A percentile compares a stretch with the other conserved stretches of the same genome.
Evolutionary conservation across 2,797 vertebrate species (phyloP).

Genomic region (Phylloscopus collybita): DNA sequence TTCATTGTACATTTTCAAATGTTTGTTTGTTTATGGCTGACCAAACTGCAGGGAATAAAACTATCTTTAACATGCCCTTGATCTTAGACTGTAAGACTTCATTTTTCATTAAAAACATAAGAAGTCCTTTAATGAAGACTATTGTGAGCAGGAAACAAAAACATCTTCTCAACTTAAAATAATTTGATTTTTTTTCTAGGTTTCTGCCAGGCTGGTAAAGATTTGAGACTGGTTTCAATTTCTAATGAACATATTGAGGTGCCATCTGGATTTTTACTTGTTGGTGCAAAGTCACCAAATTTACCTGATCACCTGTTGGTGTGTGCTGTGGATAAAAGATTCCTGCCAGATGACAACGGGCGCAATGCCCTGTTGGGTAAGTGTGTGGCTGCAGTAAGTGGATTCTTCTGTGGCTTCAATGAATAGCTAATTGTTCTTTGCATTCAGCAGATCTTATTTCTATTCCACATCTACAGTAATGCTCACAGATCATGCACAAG

Average conservation of each 20-base stretch:
- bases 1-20: background rate
- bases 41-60: background rate
- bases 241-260: conserved; percentile 87
- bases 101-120: background rate
- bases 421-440: background rate
- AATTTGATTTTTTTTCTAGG: conserved; percentile 62
- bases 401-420: background rate
- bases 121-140: background rate
- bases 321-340: conserved; percentile 92
- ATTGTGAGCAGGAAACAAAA: background rate
- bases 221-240: conserved; percentile 88
- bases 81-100: background rate
- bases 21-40: background rate
- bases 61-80: background rate
- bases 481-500: background rate
- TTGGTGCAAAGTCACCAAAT: conserved; percentile 90
- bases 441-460: background rate
- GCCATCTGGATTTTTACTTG: conserved; percentile 88
- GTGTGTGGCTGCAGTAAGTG: conserved; percentile 22
- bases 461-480: background rate
- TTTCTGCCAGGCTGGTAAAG: conserved; percentile 95
- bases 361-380: conserved; percentile 93
- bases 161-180: background rate
- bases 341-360: conserved; percentile 92
- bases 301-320: conserved; percentile 91